Evolutionary conservation across 2,888 invertebrate species (phyloP), one percentile per base, ranked within the genome.

Genomic region (Chrysolina americana): DNA sequence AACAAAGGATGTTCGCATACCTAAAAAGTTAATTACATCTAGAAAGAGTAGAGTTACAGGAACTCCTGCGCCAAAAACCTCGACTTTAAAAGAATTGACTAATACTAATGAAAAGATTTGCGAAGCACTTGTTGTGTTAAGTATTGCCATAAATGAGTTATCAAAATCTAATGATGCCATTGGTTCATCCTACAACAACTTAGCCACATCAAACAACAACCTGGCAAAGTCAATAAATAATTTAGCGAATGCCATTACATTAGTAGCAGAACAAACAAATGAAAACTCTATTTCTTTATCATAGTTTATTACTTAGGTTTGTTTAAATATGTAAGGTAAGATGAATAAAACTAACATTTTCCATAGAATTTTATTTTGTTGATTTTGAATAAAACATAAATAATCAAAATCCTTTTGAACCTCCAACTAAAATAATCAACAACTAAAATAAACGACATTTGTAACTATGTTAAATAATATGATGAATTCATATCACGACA

Each of bases 121-220:
- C 15, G 62, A 63, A 36, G 28, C 13, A 28, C 36, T 63, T 63
- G 62, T 36, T 63, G 4, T 28, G 36, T 28, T 63, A 23, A 62
- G 62, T 62, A 62, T 23, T 62, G 62, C 62, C 19, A 62, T 62
- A 11, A 23, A 62, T 62, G 28, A 62, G 21, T 62, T 62, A 23
- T 62, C 62, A 62, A 62, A 62, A 62, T 62, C 62, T 23, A 63
- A 63, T 63, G 36, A 63, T 63, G 28, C 62, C 36, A 63, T 63
- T 63, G 36, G 62, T 63, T 63, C 62, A 63, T 63, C 11, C 62
- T 28, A 63, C 62, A 63, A 36, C 62, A 63, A 63, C 28, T 28
- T 28, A 28, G 28, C 28, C 28, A 28, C 28, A 28, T 28, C 28
- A 3, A 28, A 28, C 28, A 44, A 44, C 44, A 44, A 44, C 44